A percentile compares a stretch with the other conserved stretches of the same genome.
These are phyloP conservation scores for Sprattus sprattus DNA, from an alignment of 2,113 vertebrate species.

Conservation along the genomic window DNA sequence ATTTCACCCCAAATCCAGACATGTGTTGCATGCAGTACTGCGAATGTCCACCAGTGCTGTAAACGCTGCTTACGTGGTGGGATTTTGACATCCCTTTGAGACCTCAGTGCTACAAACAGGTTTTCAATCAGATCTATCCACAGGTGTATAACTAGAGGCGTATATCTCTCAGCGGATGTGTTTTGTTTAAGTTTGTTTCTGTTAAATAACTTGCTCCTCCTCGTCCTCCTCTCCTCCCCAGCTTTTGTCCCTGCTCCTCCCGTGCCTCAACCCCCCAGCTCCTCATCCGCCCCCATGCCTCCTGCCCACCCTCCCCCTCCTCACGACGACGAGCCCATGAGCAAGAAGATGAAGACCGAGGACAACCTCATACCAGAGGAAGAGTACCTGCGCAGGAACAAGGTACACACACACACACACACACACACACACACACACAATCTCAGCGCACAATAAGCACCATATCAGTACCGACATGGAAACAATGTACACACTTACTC, in stretches of 20 bases:
- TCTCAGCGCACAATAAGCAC: no score
- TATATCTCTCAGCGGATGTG: neutral
- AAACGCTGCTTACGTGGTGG: neutral
- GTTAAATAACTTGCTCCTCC: neutral
- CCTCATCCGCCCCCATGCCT: constrained; percentile 80
- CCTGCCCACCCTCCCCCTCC: constrained; percentile 85
- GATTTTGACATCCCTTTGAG: no score
- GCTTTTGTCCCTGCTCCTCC: constrained; percentile 95
- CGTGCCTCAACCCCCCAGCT: constrained; percentile 81
- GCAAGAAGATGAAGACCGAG: constrained; percentile 95
- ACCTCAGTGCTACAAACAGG: no score
- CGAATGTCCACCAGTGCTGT: neutral
- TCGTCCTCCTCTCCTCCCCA: constrained; percentile 44
- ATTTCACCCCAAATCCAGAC: neutral
- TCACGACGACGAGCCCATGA: constrained; percentile 90
- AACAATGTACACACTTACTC: no score
- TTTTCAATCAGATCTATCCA: neutral
- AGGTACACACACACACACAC: constrained; percentile 68
- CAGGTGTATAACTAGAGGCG: no score
- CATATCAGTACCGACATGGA: no score
- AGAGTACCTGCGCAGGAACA: constrained; percentile 93
- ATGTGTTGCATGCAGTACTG: neutral
- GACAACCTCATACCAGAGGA: constrained; percentile 96
- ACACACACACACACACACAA: neutral
- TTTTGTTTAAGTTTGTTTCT: no score